Evolutionary conservation across 2,888 invertebrate genomes (phyloP).

Genomic region (Camptogramma bilineatum): DNA sequence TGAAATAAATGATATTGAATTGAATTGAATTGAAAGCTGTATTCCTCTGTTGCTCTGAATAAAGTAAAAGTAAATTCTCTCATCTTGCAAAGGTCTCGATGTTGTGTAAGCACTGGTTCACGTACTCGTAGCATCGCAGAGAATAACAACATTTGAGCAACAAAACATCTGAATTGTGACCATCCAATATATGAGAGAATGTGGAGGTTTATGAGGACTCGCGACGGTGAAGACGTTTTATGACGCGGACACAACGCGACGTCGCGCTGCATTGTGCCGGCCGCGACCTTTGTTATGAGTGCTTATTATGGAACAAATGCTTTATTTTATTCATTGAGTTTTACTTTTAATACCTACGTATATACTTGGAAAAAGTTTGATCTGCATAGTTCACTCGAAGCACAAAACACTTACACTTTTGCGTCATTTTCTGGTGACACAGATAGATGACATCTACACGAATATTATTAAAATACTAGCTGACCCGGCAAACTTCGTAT

Average conservation of each 20-base stretch:
- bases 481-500: no score
- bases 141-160: conserved; percentile 3
- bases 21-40: no score
- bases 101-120: neutral
- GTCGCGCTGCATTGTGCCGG: neutral
- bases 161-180: conserved; percentile 8
- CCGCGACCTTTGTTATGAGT: neutral
- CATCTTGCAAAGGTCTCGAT: neutral
- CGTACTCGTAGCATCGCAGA: neutral
- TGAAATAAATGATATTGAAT: no score
- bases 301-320: neutral
- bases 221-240: conserved; percentile 3
- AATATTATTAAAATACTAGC: no score
- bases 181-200: conserved; percentile 6
- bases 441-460: no score
- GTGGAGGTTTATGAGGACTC: conserved; percentile 5
- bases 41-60: no score
- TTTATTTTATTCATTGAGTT: neutral
- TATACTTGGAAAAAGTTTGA: no score
- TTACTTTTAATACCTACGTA: no score
- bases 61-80: neutral
- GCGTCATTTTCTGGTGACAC: no score
- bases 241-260: neutral
- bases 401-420: no score
- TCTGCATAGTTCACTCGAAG: no score